Evolutionary conservation across 2,888 invertebrate species (phyloP).

Genomic region (Orthosia cruda): DNA sequence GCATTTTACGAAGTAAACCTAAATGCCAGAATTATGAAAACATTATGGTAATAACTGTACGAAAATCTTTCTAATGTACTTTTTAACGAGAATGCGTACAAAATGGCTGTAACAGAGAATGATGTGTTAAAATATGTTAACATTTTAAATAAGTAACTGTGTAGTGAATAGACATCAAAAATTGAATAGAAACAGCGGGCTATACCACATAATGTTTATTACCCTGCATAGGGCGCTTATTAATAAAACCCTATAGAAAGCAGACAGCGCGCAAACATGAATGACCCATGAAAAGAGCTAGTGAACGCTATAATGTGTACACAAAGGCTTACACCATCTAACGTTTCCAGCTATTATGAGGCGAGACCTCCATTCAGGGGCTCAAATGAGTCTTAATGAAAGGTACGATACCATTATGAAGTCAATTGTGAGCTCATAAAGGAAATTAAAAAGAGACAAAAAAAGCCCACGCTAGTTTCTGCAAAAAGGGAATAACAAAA

Average conservation of each 20-base stretch:
- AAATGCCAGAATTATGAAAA: too few relatives aligned
- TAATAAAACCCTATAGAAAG: slow-evolving; percentile 82
- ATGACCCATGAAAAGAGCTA: slow-evolving; percentile 84
- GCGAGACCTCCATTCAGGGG: slow-evolving; percentile 85
- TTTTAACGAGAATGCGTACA: too few relatives aligned
- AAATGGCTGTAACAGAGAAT: too few relatives aligned
- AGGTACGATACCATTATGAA: slow-evolving; percentile 89
- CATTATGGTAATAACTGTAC: too few relatives aligned
- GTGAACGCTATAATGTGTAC: slow-evolving; percentile 80
- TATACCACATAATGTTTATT: slow-evolving; percentile 73
- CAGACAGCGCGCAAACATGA: slow-evolving; percentile 76
- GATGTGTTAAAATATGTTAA: slow-evolving; percentile 42
- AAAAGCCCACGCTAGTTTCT: slow-evolving; percentile 75
- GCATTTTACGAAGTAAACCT: too few relatives aligned
- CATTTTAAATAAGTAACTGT: slow-evolving; percentile 12
- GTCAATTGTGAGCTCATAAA: slow-evolving; percentile 89
- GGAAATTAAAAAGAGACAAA: slow-evolving; percentile 89
- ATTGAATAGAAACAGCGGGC: slow-evolving; percentile 65
- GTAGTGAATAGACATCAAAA: slow-evolving; percentile 47
- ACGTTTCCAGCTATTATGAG: slow-evolving; percentile 86
- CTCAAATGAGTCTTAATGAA: slow-evolving; percentile 89
- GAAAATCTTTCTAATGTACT: too few relatives aligned
- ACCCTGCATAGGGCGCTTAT: slow-evolving; percentile 77
- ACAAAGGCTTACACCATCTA: slow-evolving; percentile 87
- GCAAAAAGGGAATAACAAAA: too few relatives aligned